phyloP scores from a whole-genome alignment of 2,113 vertebrate genomes.

The Rhipidura dahli region DNA sequence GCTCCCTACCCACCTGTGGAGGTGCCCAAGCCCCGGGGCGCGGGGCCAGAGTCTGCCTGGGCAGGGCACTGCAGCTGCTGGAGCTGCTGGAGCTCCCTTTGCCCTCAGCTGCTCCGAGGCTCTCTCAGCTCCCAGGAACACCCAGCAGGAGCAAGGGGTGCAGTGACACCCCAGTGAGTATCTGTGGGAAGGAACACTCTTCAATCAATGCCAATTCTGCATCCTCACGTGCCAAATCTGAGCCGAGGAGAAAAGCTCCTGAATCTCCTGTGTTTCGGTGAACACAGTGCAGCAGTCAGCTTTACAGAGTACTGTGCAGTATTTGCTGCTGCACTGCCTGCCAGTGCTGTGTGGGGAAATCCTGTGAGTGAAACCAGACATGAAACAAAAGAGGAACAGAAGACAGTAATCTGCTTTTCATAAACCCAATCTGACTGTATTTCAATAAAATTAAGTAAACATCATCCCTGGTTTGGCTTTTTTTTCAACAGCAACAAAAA shows the following conservation, averaged over 20 bases:
- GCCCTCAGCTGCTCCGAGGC: not conserved
- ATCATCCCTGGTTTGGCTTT: not conserved
- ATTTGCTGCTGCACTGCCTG: not conserved
- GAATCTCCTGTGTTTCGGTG: not conserved
- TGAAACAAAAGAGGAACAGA: constrained; percentile 11
- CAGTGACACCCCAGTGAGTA: not conserved
- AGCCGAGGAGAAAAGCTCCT: not conserved
- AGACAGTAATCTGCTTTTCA: not conserved
- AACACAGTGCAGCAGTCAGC: not conserved
- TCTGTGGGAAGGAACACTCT: not conserved
- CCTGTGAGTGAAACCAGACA: not conserved
- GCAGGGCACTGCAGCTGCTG: not conserved
- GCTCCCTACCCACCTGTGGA: not conserved
- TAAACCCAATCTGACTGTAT: not conserved
- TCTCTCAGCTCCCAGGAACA: not conserved
- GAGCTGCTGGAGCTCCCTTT: too few relatives aligned
- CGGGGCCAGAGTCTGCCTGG: not conserved
- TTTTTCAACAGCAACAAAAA: not conserved
- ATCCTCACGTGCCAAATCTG: not conserved
- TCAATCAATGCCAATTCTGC: not conserved
- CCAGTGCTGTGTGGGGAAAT: not conserved
- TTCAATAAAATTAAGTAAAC: not conserved
- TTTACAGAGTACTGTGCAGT: not conserved
- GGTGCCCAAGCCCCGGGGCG: not conserved
- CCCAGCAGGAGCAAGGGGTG: not conserved